Evolutionary conservation across 2,888 invertebrate species (phyloP), one percentile per base, ranked within the genome.

Genomic region (Leuctra nigra): DNA sequence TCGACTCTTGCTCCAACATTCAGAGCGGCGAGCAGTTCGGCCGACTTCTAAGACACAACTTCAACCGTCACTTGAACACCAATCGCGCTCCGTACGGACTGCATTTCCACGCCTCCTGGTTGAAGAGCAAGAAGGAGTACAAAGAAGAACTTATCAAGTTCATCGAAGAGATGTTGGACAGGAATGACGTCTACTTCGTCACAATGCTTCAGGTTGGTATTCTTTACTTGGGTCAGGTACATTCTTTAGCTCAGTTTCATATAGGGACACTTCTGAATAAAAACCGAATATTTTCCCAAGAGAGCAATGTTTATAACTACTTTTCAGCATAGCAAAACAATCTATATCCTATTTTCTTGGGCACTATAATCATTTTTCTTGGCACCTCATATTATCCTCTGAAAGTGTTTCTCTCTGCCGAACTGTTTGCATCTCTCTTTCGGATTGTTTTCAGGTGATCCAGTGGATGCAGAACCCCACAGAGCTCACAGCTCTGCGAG

Each of bases 381-480:
- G n/a, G n/a, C n/a, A n/a, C n/a, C n/a, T n/a, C 29, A 7, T 29
- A 29, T 11, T 11, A 29, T n/a, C n/a, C n/a, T n/a, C n/a, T n/a
- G n/a, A n/a, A n/a, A n/a, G n/a, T n/a, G n/a, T n/a, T n/a, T n/a
- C n/a, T 35, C 35, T 35, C 13, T 41, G 41, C 13, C 13, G 41
- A 4, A 41, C 20, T 7, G 41, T 18, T 7, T 11, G 11, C 6
- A 29, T 29, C 11, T 29, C 29, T 7, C 11, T 29, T 29, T 29
- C 6, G 6, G 11, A 29, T 29, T 29, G 7, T 7, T 61, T 60
- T 60, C 80, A 89, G 80, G 93, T 93, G 24, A 91, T 94, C 68
- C 91, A 93, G 73, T 94, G 93, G 93, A 94, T 94, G 91, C 93
- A 94, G 74, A 91, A 88, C 67, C 94, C 94, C 55, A 91, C 91